These are phyloP conservation scores for Phrynosoma platyrhinos DNA, from an alignment of 2,113 vertebrate genomes.

Conservation along the genomic window DNA sequence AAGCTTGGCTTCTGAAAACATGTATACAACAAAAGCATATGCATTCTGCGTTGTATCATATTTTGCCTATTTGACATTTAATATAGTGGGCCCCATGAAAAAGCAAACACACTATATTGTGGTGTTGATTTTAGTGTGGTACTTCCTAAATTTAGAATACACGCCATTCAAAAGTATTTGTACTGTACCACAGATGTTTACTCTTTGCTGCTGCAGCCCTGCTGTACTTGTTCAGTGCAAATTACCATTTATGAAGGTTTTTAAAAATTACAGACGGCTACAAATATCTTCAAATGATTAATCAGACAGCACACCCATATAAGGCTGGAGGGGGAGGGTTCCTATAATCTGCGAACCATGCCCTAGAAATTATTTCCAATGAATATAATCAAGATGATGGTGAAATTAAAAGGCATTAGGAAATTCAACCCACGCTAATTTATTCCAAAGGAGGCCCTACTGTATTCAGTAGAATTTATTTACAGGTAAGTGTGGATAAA, in stretches of 20 bases:
- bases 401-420: not conserved
- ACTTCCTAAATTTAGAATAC: conserved; percentile 48
- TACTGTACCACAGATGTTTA: conserved; percentile 49
- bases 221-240: conserved; percentile 29
- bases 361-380: not conserved
- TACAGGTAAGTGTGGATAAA: not conserved
- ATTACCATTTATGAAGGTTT: conserved; percentile 32
- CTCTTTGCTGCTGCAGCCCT: conserved; percentile 36
- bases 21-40: not conserved
- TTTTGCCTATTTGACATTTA: conserved; percentile 27
- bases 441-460: not conserved
- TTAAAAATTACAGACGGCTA: conserved; percentile 9
- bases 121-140: conserved; percentile 46
- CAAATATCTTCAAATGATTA: conserved; percentile 34
- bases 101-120: conserved; percentile 56
- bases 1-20: not conserved
- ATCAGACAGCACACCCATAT: not conserved
- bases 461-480: not conserved
- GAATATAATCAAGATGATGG: not conserved
- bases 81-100: conserved; percentile 44
- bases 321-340: not conserved
- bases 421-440: not conserved
- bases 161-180: conserved; percentile 50
- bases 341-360: not conserved
- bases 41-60: not conserved